Base-by-base conservation (phyloP, 2,113 vertebrate genomes). In the Tricholaema leucomelas region DNA sequence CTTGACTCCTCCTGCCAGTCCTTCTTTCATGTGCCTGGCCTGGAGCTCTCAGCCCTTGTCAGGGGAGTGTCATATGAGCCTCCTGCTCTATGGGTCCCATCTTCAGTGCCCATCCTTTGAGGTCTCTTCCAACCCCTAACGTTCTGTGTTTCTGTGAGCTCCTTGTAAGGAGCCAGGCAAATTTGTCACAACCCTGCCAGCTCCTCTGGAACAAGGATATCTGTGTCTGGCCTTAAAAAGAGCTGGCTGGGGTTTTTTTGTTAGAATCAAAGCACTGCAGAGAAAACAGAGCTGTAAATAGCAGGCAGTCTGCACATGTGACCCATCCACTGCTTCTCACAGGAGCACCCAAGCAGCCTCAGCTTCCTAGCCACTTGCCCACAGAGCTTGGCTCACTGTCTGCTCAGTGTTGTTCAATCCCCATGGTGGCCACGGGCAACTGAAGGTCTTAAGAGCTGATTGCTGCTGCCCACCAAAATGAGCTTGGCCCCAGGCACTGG, bases 221-320 rank as follows among this genome's bases (percentile, higher is more conserved):
- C 85, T 54, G 79, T 83, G 70, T 85, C 88, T 15, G 5, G 58
- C 63, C 65, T 81, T 75, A 71, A 81, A 83, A 82, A 5, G 54
- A 12, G 60, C 30, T 30, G 33, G 46, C n/a, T n/a, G n/a, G 7
- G 20, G 38, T 16, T 36, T 71, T 36, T 54, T 87, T 90, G 27
- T 79, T 79, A 40, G 5, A 66, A 12, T 60, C 40, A 17, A 61
- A 87, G 64, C 16, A 8, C 30, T 81, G 82, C 36, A 55, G 67
- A 59, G 35, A 67, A 91, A 70, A 38, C 28, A 20, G 35, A 58
- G 93, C 69, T 80, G 83, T 54, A 79, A 92, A 70, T 81, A 89
- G 85, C 64, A 46, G 85, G 74, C 36, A 54, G 42, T 25, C 75
- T 48, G 67, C 18, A 48, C 72, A 71, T 82, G 89, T 89, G 79